Percentiles rank a stretch among this genome's conserved stretches.
Conservation (phyloP, 2,797 vertebrate genomes). For the Tragopan temminckii region DNA sequence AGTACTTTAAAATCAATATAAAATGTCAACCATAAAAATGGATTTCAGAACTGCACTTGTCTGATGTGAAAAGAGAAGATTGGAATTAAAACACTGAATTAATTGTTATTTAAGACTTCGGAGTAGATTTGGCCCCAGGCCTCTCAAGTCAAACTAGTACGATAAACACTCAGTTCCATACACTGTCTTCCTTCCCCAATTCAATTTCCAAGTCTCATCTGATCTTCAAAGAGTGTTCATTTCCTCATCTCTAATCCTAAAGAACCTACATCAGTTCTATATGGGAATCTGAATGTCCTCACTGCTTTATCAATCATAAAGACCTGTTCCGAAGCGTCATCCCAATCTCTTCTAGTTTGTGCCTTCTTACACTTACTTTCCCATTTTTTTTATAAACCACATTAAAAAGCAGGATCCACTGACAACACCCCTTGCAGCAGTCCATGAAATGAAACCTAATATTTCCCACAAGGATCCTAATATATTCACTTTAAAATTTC, state of each 20-base stretch:
- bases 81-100: slow-evolving; percentile 10
- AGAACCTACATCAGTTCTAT: background rate
- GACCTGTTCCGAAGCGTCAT: slow-evolving; percentile 5
- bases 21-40: slow-evolving; percentile 12
- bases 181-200: background rate
- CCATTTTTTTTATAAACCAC: slow-evolving; percentile 4
- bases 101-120: background rate
- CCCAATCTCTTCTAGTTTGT: background rate
- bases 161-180: background rate
- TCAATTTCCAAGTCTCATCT: background rate
- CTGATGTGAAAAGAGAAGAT: background rate
- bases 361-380: slow-evolving; percentile 32
- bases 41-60: background rate
- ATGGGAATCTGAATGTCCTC: background rate
- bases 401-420: slow-evolving; percentile 30
- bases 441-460: slow-evolving; percentile 37
- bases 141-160: background rate
- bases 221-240: background rate
- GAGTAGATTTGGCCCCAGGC: background rate
- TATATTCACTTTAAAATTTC: slow-evolving; percentile 57
- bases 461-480: slow-evolving; percentile 60
- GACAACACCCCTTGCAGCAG: background rate
- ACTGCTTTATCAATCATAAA: background rate
- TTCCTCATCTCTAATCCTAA: background rate
- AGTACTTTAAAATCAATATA: slow-evolving; percentile 26